Conservation (phyloP, 2,113 vertebrate species). For the Dasyprocta punctata region DNA sequence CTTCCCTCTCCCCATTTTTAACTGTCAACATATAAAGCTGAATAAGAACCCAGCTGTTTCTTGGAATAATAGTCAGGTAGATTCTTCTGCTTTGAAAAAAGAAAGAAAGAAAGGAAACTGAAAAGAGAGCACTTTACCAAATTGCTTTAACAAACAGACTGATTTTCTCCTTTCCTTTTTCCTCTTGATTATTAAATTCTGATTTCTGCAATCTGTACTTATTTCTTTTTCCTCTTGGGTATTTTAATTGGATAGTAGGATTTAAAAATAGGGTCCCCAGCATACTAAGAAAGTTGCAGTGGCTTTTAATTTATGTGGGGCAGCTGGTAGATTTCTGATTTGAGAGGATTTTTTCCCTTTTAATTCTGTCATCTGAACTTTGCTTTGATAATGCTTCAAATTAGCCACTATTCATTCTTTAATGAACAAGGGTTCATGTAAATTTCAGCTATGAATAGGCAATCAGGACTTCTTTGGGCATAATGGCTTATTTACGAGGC, state of each 20-base stretch:
- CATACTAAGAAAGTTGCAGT: constrained; percentile 71
- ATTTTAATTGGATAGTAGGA: constrained; percentile 66
- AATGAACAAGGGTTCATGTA: constrained; percentile 84
- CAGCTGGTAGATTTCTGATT: constrained; percentile 84
- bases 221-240: constrained; percentile 39
- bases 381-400: constrained; percentile 84
- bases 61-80: background rate
- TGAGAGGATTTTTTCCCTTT: constrained; percentile 76
- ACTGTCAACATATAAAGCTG: background rate
- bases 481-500: constrained; percentile 82
- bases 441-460: constrained; percentile 85
- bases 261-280: constrained; percentile 79
- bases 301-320: constrained; percentile 67
- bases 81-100: background rate
- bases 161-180: constrained; percentile 50
- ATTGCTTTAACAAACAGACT: constrained; percentile 54
- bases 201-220: constrained; percentile 63
- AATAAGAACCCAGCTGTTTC: accelerated
- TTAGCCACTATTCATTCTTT: constrained; percentile 87
- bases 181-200: constrained; percentile 71
- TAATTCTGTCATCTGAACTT: constrained; percentile 83
- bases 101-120: background rate
- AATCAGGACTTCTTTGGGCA: constrained; percentile 86
- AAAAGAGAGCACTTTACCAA: background rate
- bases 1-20: background rate